phyloP scores from a whole-genome alignment of 2,888 invertebrate genomes.

The Lymantria dispar region DNA sequence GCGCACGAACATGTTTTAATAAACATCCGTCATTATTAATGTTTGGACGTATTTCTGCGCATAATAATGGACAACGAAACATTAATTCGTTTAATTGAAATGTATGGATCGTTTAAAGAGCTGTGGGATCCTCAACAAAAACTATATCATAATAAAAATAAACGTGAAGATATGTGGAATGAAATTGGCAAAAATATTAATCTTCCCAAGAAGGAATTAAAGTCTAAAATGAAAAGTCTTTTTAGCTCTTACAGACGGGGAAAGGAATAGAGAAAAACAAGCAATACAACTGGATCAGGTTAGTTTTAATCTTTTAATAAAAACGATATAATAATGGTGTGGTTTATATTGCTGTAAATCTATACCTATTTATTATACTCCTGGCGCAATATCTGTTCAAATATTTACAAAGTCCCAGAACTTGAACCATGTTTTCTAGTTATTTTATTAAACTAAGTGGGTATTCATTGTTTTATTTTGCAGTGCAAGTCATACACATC shows the following conservation, averaged over 20 bases:
- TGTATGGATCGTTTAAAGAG: not conserved
- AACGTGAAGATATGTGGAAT: not conserved
- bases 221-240: not conserved
- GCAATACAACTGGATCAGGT: conserved; percentile 1
- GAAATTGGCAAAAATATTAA: not conserved
- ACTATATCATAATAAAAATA: conserved; percentile 1
- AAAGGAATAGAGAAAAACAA: not conserved
- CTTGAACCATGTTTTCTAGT: too few species aligned
- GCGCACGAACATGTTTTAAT: not conserved
- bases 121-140: not conserved
- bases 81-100: conserved; percentile 1
- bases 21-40: not conserved
- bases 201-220: not conserved
- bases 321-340: too few species aligned
- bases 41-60: not conserved
- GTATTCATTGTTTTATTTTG: too few species aligned
- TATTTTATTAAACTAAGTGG: too few species aligned
- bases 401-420: too few species aligned
- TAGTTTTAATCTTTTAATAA: not conserved
- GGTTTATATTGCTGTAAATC: too few species aligned
- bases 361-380: too few species aligned
- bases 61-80: conserved; percentile 1
- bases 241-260: not conserved
- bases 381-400: too few species aligned
- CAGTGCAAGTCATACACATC: too few species aligned